Evolutionary conservation across 1,140 invertebrate genomes (phyloP), one percentile per base, ranked within the genome.

Genomic region (Zaprionus ghesquierei): DNA sequence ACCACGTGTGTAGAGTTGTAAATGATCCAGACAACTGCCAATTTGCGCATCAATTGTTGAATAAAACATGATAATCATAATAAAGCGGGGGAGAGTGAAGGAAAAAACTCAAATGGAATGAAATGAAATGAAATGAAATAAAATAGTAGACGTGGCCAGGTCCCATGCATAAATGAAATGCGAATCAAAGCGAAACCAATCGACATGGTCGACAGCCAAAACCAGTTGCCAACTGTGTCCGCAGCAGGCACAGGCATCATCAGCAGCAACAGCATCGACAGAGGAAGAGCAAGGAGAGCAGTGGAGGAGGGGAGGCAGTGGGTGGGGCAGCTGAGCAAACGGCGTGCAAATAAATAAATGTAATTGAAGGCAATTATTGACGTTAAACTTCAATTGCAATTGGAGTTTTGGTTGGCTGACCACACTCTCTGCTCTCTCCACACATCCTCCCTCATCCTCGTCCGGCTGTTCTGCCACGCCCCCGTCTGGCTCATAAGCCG

Each of bases 1-100:
- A 50, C 54, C 50, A 64, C 75, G 64, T 87, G 75, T 69, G 84
- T 89, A 73, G 79, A 87, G 84, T 87, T 87, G 82, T 89, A 87
- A 87, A 87, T 87, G 82, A 87, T 87, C 84, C 82, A 87, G 82
- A 87, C 82, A 89, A 87, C 82, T 87, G 82, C 84, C 82, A 87
- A 87, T 87, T 87, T 87, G 82, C 76, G 82, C 84, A 89, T 87
- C 84, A 87, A 87, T 87, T 87, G 84, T 87, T 87, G 84, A 87
- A 89, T 89, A 87, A 89, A 89, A 89, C 84, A 87, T 87, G 84
- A 89, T 89, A 87, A 87, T 87, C 84, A 89, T 86, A 86, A 86
- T 85, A 85, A 85, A 85, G 77, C 78, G 51, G 31, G 13, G 5
- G 53, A 9, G 9, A 33, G 51, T 2, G 6, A 22, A 20, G 29